phyloP scores from a whole-genome alignment of 2,113 vertebrate genomes.

The Stercorarius parasiticus region DNA sequence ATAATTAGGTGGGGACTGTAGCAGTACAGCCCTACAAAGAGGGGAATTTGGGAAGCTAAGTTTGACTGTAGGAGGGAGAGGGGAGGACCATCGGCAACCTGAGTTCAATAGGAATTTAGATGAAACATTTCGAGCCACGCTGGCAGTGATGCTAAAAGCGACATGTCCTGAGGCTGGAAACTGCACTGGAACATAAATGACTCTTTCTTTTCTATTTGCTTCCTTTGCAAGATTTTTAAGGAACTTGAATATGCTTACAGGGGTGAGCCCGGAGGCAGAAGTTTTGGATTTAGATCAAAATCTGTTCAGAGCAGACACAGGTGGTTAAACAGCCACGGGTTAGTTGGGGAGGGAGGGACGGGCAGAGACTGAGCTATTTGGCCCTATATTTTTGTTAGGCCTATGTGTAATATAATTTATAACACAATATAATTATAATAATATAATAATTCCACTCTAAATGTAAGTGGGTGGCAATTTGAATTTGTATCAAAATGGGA shows the following conservation, averaged over 20 bases:
- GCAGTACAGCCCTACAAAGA: neutral
- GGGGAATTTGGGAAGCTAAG: neutral
- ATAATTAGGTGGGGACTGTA: neutral
- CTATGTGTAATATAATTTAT: neutral
- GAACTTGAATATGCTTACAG: no score
- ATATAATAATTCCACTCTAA: neutral
- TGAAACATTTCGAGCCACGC: neutral
- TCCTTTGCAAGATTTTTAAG: neutral
- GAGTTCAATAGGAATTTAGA: neutral
- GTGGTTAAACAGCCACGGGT: neutral
- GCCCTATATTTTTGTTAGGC: neutral
- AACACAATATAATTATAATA: no score
- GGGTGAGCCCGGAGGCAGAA: neutral
- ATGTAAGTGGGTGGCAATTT: neutral
- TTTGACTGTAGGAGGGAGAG: neutral
- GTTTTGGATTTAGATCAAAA: neutral
- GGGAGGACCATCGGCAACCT: neutral
- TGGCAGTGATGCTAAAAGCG: neutral
- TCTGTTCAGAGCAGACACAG: neutral
- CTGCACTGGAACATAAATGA: neutral
- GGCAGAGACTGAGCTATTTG: neutral
- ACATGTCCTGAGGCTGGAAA: neutral
- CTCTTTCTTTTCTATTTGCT: neutral
- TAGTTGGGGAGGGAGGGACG: neutral
- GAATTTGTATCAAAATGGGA: neutral